Base-by-base conservation (phyloP, 2,888 invertebrate species). In the Chaetogeoica ovagalla region DNA sequence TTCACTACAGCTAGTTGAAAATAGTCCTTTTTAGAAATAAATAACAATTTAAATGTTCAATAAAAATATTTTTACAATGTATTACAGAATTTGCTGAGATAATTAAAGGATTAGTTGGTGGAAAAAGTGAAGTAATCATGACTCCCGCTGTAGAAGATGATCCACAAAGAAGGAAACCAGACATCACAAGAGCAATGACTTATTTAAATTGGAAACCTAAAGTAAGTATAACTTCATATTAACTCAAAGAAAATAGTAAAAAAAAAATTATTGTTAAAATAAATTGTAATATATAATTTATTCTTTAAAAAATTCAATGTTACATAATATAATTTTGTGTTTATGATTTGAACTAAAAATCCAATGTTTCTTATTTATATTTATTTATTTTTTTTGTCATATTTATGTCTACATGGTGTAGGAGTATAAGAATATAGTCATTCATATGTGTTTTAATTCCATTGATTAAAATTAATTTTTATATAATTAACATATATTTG, bases 101-200 rank as follows among this genome's bases (percentile, higher is more conserved):
- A 84, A 95, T 96, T 84, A 93, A 93, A 86, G 90, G 92, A 84
- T 88, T 94, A 85, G 92, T 94, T 85, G 97, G 96, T 19, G 95
- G 95, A 52, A 90, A 91, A 57, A 97, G 96, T 87, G 90, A 91
- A 85, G 92, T 99, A 82, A 89, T 92, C 30, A 92, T 94, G 84
- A 90, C 92, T 82, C 92, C 94, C 30, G 94, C 96, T 7, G 94
- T 97, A 70, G 93, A 95, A 86, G 99, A 99, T 86, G 99, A 99
- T 88, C 99, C 99, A 0, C 96, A 96, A 86, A 89, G 96, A 82
- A 89, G 99, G 69, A 92, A 93, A 84, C 99, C 99, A 0, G 96
- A 98, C 86, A 99, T 99, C 84, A 90, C 91, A 0, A 88, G 95
- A 81, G 99, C 99, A 6, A 92, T 92, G 85, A 90, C 90, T 82